Percentiles rank a stretch among this genome's conserved stretches.
phyloP scores from a whole-genome alignment of 2,113 vertebrate species.

The Poecile atricapillus region DNA sequence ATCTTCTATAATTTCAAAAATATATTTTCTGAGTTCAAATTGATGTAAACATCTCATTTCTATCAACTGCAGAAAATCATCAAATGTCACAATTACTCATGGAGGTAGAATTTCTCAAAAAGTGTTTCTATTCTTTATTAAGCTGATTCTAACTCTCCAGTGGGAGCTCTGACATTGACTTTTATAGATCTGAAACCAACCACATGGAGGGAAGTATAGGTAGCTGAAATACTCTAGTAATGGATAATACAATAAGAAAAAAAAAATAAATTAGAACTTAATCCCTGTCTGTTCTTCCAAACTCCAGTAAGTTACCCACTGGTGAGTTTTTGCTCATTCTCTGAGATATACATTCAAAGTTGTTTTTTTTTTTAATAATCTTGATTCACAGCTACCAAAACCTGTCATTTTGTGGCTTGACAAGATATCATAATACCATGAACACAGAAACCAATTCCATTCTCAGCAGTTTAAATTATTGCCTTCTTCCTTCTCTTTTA shows the following conservation, averaged over 20 bases:
- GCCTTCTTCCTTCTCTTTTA: background rate
- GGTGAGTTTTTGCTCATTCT: background rate
- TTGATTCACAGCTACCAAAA: background rate
- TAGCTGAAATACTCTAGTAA: background rate
- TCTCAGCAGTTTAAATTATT: background rate
- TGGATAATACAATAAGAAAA: background rate
- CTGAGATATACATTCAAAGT: background rate
- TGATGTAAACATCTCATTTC: background rate
- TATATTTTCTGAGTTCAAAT: background rate
- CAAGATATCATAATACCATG: background rate
- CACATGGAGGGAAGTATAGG: background rate
- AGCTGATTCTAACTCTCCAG: background rate
- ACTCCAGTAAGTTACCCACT: background rate
- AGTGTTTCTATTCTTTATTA: background rate
- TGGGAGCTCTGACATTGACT: background rate
- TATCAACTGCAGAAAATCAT: background rate
- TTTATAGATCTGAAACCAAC: background rate
- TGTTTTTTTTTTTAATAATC: background rate
- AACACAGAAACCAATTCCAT: background rate
- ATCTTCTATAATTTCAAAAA: background rate
- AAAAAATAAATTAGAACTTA: background rate
- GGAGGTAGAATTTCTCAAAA: background rate
- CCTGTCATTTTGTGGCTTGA: background rate
- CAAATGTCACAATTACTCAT: background rate
- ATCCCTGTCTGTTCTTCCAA: background rate